Evolutionary conservation across 2,888 invertebrate genomes (phyloP), one percentile per base, ranked within the genome.

Genomic region (Melieria picta): DNA sequence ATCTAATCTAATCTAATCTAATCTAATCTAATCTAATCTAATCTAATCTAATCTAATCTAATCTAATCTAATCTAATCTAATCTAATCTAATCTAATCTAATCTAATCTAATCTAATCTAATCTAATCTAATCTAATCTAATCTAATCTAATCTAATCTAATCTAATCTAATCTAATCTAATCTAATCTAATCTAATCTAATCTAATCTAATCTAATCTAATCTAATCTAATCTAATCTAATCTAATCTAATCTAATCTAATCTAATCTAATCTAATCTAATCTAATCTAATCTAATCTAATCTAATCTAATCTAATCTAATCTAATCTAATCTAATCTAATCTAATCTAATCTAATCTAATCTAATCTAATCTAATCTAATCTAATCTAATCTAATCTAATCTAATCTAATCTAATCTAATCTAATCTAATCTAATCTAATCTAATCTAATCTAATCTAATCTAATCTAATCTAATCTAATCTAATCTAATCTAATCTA

Each of bases 181-280:
- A n/a, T 3, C 13, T 30, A 58, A 58, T n/a, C n/a, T 16, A 58
- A 58, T 58, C 4, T 30, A 58, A 58, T 58, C 2, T 30, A 58
- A 58, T 58, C 4, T 30, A 58, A 58, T 58, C 4, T 30, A 58
- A 58, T 58, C 13, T 30, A 58, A 58, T 58, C 4, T 30, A 58
- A 58, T 58, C 13, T 30, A 58, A 58, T 58, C 13, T 30, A 58
- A 58, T 58, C 13, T n/a, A 58, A 58, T 58, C 4, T 30, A 58
- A 58, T 56, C 16, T 30, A 58, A 30, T 30, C 16, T 30, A 30
- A 58, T 58, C 4, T 30, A 58, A 58, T 58, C 4, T 30, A 58
- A 58, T 58, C 13, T 30, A 58, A 30, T 30, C 13, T 30, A 58
- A 58, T 58, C 13, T 30, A 58, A 58, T 58, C 13, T 30, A 58